Evolutionary conservation across 2,797 vertebrate genomes (phyloP), one percentile per base, ranked within the genome.

Genomic region (Spinus pinus): DNA sequence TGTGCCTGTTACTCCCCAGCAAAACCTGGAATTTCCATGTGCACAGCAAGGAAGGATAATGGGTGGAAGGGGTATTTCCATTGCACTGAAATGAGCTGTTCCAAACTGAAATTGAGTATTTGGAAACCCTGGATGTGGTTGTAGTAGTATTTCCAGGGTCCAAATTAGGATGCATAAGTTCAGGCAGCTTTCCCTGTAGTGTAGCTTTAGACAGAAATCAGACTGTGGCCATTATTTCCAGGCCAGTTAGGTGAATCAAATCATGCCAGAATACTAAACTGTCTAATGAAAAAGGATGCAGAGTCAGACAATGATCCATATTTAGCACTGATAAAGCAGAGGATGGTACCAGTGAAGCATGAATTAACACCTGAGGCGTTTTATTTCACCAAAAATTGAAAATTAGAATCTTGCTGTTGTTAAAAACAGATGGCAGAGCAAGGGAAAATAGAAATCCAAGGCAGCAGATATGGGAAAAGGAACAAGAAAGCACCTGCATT

Each of bases 351-450:
- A 93, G 46, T 37, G 87, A 74, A 96, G 94, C 91, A 80, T 83
- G 69, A 87, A 94, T 94, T 89, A 94, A 89, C 95, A 96, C 95
- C 93, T 94, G 89, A 96, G 85, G 93, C 93, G 54, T 85, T 86
- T 92, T 65, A 91, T 80, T 93, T 80, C 86, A 61, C 50, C 6
- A 30, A 92, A 95, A 82, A 94, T 71, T 87, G 87, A 89, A 96
- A 92, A 91, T 83, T 41, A 91, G 56, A 39, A 86, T 83, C 67
- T 57, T 81, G 31, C 60, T 15, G 12, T 71, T 86, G 64, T 90
- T 86, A 93, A 86, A 91, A 86, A 24, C 37, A 16, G 9, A 86
- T 44, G 66, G 77, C 12, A 65, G 69, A 83, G 62, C 23, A 44
- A 88, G 51, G 18, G 58, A 64, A 86, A 93, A 51, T 33, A 70